phyloP scores from a whole-genome alignment of 2,888 invertebrate genomes.

The Phlogophora meticulosa region DNA sequence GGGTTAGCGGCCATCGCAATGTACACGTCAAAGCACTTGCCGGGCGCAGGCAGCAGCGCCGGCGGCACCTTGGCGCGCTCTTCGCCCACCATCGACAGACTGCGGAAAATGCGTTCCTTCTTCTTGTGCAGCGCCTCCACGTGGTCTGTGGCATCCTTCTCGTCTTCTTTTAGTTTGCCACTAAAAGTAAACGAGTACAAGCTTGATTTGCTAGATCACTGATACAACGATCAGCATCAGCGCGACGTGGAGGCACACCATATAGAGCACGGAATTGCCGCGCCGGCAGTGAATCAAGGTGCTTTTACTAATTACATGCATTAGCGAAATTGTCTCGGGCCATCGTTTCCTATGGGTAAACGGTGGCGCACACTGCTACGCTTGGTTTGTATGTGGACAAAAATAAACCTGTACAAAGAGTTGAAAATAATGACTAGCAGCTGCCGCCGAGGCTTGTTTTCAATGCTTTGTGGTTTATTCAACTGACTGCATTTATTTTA shows the following conservation, averaged over 20 bases:
- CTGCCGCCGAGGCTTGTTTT: neutral
- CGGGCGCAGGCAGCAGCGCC: constrained; percentile 83
- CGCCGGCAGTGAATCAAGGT: no score
- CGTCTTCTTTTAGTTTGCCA: constrained; percentile 78
- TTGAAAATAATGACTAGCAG: neutral
- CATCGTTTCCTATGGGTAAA: no score
- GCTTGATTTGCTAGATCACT: no score
- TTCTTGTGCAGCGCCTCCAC: constrained; percentile 85
- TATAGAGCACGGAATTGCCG: neutral
- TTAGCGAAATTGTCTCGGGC: neutral
- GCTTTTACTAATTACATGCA: no score
- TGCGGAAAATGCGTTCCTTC: constrained; percentile 88
- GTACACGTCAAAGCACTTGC: constrained; percentile 93
- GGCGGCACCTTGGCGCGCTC: constrained; percentile 75
- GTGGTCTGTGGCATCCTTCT: constrained; percentile 75
- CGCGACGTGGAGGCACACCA: neutral
- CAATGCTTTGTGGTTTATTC: no score
- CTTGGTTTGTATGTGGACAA: neutral
- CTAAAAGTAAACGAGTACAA: constrained; percentile 64
- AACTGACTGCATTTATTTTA: neutral
- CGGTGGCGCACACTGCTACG: neutral
- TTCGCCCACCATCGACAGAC: constrained; percentile 64
- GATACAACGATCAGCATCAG: neutral
- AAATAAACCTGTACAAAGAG: neutral
- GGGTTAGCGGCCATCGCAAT: constrained; percentile 95